These are phyloP conservation scores for Tapirus terrestris DNA, from an alignment of 2,113 vertebrate genomes.

Conservation along the genomic window DNA sequence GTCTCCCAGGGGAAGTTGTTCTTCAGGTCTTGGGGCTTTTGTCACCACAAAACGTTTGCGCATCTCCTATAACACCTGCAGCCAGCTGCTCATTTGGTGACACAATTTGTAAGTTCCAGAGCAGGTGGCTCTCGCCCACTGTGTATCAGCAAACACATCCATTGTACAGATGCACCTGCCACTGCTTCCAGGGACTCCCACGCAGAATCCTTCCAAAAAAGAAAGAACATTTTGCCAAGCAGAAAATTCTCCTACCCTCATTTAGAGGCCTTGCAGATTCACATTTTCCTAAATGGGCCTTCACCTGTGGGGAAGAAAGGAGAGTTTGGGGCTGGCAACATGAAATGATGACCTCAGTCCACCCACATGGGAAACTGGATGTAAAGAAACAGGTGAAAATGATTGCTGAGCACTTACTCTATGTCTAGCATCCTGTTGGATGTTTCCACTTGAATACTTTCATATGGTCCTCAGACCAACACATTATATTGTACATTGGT, in stretches of 20 bases:
- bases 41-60: not conserved
- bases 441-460: not conserved
- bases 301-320: no score
- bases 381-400: not conserved
- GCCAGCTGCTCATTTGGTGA: constrained; percentile 9
- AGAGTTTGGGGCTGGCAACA: not conserved
- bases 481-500: fast-evolving
- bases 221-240: not conserved
- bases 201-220: not conserved
- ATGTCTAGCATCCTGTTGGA: not conserved
- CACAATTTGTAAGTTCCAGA: not conserved
- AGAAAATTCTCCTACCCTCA: not conserved
- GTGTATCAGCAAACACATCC: not conserved
- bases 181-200: not conserved
- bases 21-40: not conserved
- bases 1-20: not conserved
- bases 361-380: not conserved
- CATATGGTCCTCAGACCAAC: not conserved
- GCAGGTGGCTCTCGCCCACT: not conserved
- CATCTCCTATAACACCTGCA: not conserved
- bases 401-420: not conserved
- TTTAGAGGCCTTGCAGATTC: not conserved
- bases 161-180: constrained; percentile 8
- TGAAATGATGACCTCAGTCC: not conserved
- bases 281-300: not conserved